phyloP scores from a whole-genome alignment of 2,888 invertebrate species.

The Caenorhabditis sulstoni region DNA sequence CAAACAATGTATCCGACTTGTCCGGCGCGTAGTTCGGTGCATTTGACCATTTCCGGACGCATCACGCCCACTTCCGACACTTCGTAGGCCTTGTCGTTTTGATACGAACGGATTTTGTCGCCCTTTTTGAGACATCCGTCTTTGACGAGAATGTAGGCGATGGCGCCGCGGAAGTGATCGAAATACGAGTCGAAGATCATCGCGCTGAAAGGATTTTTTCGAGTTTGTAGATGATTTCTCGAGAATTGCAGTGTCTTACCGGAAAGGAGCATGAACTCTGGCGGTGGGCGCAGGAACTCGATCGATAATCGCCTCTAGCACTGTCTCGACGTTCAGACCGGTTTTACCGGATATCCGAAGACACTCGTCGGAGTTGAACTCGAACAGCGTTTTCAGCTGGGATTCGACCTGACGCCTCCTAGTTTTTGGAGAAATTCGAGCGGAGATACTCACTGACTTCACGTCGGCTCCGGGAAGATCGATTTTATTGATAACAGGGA shows the following conservation, averaged over 20 bases:
- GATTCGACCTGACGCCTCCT: constrained; percentile 83
- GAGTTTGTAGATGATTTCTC: not conserved
- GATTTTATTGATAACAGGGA: constrained; percentile 96
- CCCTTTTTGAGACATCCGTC: constrained; percentile 88
- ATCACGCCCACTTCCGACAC: constrained; percentile 89
- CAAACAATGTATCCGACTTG: constrained; percentile 93
- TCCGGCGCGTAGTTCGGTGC: constrained; percentile 85
- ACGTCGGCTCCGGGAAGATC: constrained; percentile 94
- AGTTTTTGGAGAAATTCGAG: not conserved
- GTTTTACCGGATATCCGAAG: constrained; percentile 93
- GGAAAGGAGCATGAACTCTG: constrained; percentile 86
- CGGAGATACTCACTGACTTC: constrained; percentile 82
- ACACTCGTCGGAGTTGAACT: constrained; percentile 87
- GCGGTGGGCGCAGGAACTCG: constrained; percentile 80
- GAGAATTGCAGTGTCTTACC: too few relatives aligned
- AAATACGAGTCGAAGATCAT: constrained; percentile 95
- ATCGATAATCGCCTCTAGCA: constrained; percentile 83
- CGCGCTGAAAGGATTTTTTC: constrained; percentile 84
- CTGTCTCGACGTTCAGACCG: constrained; percentile 88
- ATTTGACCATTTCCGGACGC: constrained; percentile 84
- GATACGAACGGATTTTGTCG: constrained; percentile 85
- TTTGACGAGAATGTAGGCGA: constrained; percentile 87
- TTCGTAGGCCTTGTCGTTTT: constrained; percentile 87
- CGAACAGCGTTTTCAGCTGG: constrained; percentile 89
- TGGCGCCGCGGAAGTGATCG: constrained; percentile 89